Evolutionary conservation across 2,888 invertebrate species (phyloP).

Genomic region (Sipha maydis): DNA sequence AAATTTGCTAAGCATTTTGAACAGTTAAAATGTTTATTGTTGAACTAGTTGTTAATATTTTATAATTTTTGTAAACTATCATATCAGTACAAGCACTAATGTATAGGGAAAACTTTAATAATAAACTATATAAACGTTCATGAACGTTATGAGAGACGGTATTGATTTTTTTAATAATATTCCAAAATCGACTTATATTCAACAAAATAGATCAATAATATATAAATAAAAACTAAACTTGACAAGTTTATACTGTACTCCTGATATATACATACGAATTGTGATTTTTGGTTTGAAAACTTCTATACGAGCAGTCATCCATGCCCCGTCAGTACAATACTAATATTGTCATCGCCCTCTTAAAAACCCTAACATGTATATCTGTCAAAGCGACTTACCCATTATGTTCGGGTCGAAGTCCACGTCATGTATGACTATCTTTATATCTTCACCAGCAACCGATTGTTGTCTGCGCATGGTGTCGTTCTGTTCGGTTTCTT

Average conservation of each 20-base stretch:
- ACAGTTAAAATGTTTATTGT: background rate
- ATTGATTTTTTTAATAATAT: background rate
- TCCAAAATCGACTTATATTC: background rate
- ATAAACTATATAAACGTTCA: background rate
- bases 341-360: no score
- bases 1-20: background rate
- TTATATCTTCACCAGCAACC: conserved; percentile 90
- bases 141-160: background rate
- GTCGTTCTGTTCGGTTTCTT: conserved; percentile 68
- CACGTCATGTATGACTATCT: conserved; percentile 92
- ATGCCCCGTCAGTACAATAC: no score
- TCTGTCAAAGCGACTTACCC: conserved; percentile 50
- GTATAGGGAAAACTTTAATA: background rate
- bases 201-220: no score
- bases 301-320: no score
- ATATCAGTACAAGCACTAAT: background rate
- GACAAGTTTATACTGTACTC: no score
- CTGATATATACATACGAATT: no score
- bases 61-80: background rate
- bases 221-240: no score
- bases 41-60: background rate
- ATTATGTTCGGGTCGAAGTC: conserved; percentile 73
- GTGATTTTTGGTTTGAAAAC: no score
- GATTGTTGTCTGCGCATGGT: conserved; percentile 78
- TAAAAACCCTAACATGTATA: no score